These are phyloP conservation scores for Melanotaenia maccullochi DNA, from an alignment of 2,797 vertebrate genomes.

Conservation along the genomic window DNA sequence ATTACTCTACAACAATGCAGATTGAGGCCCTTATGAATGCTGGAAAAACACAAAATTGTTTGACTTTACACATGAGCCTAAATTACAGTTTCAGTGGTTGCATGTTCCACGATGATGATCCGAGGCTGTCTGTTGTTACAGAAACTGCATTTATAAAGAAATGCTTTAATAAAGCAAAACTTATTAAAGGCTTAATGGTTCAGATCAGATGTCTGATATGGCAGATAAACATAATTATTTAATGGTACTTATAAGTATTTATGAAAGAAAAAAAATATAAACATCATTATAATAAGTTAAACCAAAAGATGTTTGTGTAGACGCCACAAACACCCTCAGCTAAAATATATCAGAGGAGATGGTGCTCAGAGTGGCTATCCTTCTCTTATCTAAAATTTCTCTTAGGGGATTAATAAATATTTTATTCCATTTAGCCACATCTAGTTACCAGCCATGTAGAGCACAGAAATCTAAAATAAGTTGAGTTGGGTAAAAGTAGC, in stretches of 20 bases:
- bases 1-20: no score
- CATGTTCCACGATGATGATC: no score
- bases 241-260: constrained; percentile 23
- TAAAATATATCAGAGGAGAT: neutral
- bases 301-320: constrained; percentile 8
- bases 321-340: neutral
- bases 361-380: neutral
- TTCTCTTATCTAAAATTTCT: neutral
- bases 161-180: neutral
- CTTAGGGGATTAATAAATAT: no score
- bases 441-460: neutral
- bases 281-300: constrained; percentile 35
- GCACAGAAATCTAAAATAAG: neutral
- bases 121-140: neutral
- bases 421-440: neutral
- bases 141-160: neutral
- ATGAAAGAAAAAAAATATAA: constrained; percentile 4
- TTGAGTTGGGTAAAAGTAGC: neutral
- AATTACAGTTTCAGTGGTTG: no score
- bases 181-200: no score
- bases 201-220: constrained; percentile 12
- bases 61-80: neutral
- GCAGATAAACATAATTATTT: constrained; percentile 10
- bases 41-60: neutral
- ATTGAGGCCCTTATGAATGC: neutral